Evolutionary conservation across 2,113 vertebrate species (phyloP), one percentile per base, ranked within the genome.

Genomic region (Anhinga anhinga): DNA sequence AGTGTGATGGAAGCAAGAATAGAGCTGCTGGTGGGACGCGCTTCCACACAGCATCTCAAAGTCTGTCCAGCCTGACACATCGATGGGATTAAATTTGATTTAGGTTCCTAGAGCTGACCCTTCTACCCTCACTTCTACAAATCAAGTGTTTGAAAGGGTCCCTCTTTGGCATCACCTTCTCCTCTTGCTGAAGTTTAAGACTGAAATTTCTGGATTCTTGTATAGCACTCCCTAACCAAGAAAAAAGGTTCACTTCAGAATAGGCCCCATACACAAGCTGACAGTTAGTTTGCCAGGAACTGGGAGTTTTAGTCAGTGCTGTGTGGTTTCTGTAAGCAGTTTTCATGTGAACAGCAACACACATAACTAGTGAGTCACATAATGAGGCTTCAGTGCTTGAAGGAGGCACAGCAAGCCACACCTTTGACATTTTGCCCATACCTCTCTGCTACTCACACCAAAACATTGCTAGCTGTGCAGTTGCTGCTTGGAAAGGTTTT

Each of bases 321-420:
- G 36, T 29, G 65, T 67, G 90, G 72, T 42, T 87, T 88, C 32
- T 86, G 88, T 42, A 55, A 78, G 72, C 69, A 92, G 90, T 84
- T 90, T 80, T 82, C 94, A 83, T 86, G 80, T 52, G 76, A 95
- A 44, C 77, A 82, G 88, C 86, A 91, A 7, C 53, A 86, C 80
- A 72, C 6, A 3, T 38, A 85, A n/a, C n/a, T 22, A 14, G 40
- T 94, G 95, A 97, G 86, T 95, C 94, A 95, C 52, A 61, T 50
- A 91, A 92, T 42, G 77, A 55, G 87, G 91, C 77, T 66, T 82
- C 78, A 84, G 86, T 32, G 91, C 83, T 95, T 20, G 59, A 53
- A 93, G 83, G 77, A 97, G 86, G 86, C 86, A 83, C 69, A 92
- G 73, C 83, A 29, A 96, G 70, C 72, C 88, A 83, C 92, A 65